Evolutionary conservation across 2,888 invertebrate genomes (phyloP), one percentile per base, ranked within the genome.

Genomic region (Trissoscelio sp.): DNA sequence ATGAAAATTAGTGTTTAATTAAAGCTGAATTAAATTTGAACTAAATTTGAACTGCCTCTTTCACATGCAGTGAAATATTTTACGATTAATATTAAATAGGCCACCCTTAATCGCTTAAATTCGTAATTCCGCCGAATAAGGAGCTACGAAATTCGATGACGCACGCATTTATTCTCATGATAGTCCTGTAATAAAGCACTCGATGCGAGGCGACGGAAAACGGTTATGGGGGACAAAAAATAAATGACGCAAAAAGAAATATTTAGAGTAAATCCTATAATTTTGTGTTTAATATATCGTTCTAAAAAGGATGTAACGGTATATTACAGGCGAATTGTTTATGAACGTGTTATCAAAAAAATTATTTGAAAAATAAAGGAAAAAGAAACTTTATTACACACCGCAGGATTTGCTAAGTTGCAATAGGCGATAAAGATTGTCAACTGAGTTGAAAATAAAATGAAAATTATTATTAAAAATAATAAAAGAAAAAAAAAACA

Each of bases 181-280:
- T 14, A 9, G 3, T 12, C 6, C 39, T 12, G 12, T 39, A 39
- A 39, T 39, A 39, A 39, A 39, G 9, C 39, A 39, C 39, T 39
- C 39, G 12, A 39, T 6, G 14, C 12, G 6, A 12, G 2, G 39
- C 2, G 12, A 12, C 39, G 39, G 39, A 12, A 39, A 14, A 14
- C 12, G n/a, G 12, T 14, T 39, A 12, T 39, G 6, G 39, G 6
- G 12, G 14, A 39, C 39, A 39, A 39, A 39, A 39, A 39, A 39
- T 39, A 6, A 39, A 39, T 39, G 39, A 6, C 39, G 34, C 9
- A 34, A 9, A 14, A 39, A 39, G 39, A 4, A 2, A 39, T 39
- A 39, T 39, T 39, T 39, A 39, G 39, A 14, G 14, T 39, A 39
- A 39, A 39, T 39, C 39, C 39, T 12, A 12, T 39, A 39, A n/a